These are phyloP conservation scores for Ciconia stormi DNA, from an alignment of 2,113 vertebrate species.

Conservation along the genomic window DNA sequence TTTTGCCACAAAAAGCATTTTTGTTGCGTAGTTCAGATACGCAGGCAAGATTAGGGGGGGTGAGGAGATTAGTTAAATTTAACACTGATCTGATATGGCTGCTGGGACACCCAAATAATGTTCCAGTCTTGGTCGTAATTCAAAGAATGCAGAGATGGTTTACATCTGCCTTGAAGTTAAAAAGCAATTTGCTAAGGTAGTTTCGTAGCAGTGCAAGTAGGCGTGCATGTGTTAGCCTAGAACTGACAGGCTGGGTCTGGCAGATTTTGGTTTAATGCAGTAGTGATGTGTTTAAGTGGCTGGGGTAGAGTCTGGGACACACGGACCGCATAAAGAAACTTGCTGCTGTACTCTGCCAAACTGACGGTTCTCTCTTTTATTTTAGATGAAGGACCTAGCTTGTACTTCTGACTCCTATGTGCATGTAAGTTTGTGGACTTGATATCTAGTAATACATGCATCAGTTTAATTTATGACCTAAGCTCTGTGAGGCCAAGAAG, in stretches of 20 bases:
- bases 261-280: background rate
- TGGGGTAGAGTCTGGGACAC: background rate
- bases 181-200: background rate
- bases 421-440: constrained; percentile 8
- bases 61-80: constrained; percentile 7
- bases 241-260: background rate
- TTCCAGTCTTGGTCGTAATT: background rate
- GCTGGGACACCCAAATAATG: background rate
- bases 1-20: background rate
- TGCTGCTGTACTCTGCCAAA: background rate
- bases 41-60: background rate
- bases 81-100: background rate
- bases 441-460: background rate
- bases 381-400: constrained; percentile 42
- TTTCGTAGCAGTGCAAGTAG: background rate
- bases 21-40: background rate
- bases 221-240: background rate
- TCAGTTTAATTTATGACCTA: background rate
- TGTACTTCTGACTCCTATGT: constrained; percentile 27
- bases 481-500: background rate
- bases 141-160: background rate
- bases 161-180: background rate
- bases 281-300: background rate
- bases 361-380: background rate
- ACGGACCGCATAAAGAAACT: background rate